Evolutionary conservation across 2,113 vertebrate species (phyloP).

Genomic region (Chionomys nivalis): DNA sequence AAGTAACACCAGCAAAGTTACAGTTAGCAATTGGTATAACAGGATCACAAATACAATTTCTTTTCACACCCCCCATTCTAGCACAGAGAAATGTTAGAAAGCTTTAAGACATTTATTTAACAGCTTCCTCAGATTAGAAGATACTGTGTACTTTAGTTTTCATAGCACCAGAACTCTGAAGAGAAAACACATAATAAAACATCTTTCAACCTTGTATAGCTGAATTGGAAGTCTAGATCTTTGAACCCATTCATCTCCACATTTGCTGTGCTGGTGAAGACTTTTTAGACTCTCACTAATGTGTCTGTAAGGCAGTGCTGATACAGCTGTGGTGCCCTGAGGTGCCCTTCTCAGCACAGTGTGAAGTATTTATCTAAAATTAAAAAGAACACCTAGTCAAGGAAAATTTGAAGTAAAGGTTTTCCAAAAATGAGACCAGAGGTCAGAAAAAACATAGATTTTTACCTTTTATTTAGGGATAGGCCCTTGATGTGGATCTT

Average conservation of each 20-base stretch:
- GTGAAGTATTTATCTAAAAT: constrained; percentile 19
- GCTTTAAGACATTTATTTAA: constrained; percentile 31
- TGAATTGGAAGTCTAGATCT: not conserved
- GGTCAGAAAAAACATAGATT: not conserved
- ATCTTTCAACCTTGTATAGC: constrained; percentile 6
- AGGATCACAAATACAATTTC: not conserved
- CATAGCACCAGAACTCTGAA: constrained; percentile 20
- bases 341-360: not conserved
- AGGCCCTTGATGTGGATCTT: not conserved
- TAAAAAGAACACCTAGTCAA: not conserved
- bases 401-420: not conserved
- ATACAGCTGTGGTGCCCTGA: not conserved
- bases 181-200: constrained; percentile 49
- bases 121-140: not conserved
- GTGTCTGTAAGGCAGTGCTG: not conserved
- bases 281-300: constrained; percentile 23
- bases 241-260: constrained; percentile 10
- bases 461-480: not conserved
- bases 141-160: constrained; percentile 46
- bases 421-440: not conserved
- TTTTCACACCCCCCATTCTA: not conserved
- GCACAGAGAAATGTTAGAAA: constrained; percentile 44
- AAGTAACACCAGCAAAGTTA: not conserved
- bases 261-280: not conserved
- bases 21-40: not conserved